A percentile compares a stretch with the other conserved stretches of the same genome.
Conservation (phyloP, 2,113 vertebrate genomes). For the Myiozetetes cayanensis region DNA sequence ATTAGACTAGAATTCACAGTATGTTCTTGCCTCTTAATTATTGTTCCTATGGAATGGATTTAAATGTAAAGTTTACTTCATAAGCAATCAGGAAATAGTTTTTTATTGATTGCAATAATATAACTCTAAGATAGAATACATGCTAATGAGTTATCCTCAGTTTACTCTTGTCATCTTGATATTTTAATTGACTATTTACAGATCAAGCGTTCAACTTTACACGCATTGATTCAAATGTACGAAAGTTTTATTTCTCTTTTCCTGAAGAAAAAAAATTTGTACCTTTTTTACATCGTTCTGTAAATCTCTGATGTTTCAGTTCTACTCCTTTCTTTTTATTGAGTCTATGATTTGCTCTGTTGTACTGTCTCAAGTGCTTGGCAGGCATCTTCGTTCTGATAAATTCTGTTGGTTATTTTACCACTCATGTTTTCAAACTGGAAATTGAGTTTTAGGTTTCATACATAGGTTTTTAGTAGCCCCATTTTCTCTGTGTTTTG, state of each 20-base stretch:
- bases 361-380: neutral
- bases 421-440: neutral
- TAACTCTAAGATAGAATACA: neutral
- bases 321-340: neutral
- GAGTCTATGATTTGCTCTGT: neutral
- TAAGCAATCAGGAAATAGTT: neutral
- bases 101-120: neutral
- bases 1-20: neutral
- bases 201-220: neutral
- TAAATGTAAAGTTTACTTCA: neutral
- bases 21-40: neutral
- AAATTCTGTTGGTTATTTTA: neutral
- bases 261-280: neutral
- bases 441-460: neutral
- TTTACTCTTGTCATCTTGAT: neutral
- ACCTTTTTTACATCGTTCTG: neutral
- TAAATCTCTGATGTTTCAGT: neutral
- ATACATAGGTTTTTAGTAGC: neutral
- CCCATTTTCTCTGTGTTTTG: neutral
- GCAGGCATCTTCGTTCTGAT: neutral
- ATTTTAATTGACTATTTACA: neutral
- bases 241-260: neutral
- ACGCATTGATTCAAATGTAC: neutral
- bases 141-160: neutral
- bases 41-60: neutral